Base-by-base conservation (phyloP, 2,888 invertebrate species). In the Cerastis rubricosa region DNA sequence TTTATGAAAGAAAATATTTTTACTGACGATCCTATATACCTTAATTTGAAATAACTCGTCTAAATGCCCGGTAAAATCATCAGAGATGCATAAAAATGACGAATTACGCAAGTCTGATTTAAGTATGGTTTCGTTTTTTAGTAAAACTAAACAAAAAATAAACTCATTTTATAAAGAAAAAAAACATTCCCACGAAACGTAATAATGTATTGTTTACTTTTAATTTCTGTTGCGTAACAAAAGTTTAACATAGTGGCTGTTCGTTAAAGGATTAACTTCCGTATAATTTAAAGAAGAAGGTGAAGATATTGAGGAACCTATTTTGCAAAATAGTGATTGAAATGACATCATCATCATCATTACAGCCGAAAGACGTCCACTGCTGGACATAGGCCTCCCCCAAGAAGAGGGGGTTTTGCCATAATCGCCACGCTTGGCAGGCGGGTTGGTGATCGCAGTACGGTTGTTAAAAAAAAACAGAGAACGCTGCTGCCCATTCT, bases 171-270 rank as follows among this genome's bases (percentile, higher is more conserved):
- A 57, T 0, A 8, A 14, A 47, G 59, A 57, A 47, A 57, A 47
- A 57, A 67, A 40, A 66, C 19, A 68, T 73, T 84, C 85, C 49
- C 83, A 85, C 76, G 49, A 76, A 71, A 59, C 40, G 14, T 25
- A 66, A 61, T 80, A 49, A 76, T 51, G 64, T 51, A 80, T 75
- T 84, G 65, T 74, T 74, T 76, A 72, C 68, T 81, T 74, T 83
- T 81, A 47, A 68, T 69, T 35, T 71, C 43, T 63, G 57, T 84
- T 77, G 66, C 66, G 63, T 74, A 77, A 74, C 85, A 71, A 66
- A 65, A 69, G 14, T 40, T 67, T 29, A 49, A 51, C n/a, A 47
- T 69, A 47, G 71, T 51, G 22, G 9, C n/a, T 74, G 47, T 71
- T 45, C 69, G 14, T 35, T 43, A 19, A n/a, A 54, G n/a, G 22